phyloP scores from a whole-genome alignment of 92 coral and sea anemone genomes.

The Epizoanthus illoricatus region DNA sequence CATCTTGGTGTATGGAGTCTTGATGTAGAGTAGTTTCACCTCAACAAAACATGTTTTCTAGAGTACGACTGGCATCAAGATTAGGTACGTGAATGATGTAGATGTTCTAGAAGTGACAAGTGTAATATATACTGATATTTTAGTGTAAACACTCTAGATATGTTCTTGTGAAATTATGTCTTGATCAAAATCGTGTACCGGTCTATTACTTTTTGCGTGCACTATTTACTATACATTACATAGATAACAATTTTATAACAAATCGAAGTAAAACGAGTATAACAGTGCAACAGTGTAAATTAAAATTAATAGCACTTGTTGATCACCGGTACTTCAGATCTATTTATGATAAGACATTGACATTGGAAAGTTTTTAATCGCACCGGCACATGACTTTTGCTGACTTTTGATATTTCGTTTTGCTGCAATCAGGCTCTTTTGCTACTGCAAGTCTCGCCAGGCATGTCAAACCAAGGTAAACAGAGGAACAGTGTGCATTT shows the following conservation, averaged over 20 bases:
- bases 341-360: neutral
- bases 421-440: slow-evolving; percentile 2
- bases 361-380: no score
- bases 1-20: slow-evolving; percentile 36
- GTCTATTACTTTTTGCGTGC: no score
- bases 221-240: no score
- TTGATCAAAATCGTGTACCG: neutral
- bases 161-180: neutral
- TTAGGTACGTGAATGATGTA: neutral
- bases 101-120: neutral
- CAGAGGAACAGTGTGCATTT: neutral
- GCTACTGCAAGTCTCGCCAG: slow-evolving; percentile 28
- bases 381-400: neutral
- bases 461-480: slow-evolving; percentile 36
- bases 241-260: no score
- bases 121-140: neutral
- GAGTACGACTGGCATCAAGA: slow-evolving; percentile 36
- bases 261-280: no score
- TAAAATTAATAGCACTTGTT: neutral
- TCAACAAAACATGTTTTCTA: slow-evolving; percentile 34
- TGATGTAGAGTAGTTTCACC: neutral
- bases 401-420: neutral
- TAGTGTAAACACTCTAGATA: neutral
- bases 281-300: neutral
- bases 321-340: neutral